Conservation (phyloP, 37 sponge, comb jelly and placozoan species). For the Bolinopsis microptera region DNA sequence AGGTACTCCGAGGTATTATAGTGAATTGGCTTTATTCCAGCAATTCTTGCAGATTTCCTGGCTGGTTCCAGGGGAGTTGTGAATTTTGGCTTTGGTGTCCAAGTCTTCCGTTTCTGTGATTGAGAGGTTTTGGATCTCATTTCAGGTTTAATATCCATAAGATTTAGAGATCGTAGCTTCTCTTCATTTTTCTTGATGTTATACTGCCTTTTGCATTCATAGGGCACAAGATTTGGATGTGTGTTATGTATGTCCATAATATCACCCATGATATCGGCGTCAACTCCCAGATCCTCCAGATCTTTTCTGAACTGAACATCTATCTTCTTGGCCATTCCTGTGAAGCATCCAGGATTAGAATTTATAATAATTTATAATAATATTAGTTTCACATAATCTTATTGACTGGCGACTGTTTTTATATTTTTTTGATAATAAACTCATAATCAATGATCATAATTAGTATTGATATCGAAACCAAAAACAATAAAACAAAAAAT, state of each 20-base stretch:
- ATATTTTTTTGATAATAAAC: too few species aligned
- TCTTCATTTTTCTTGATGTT: constrained; percentile 39
- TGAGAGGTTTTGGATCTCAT: background rate
- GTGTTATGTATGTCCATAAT: background rate
- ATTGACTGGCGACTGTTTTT: too few species aligned
- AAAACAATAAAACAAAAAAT: too few species aligned
- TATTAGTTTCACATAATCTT: too few species aligned
- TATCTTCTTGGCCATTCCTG: background rate
- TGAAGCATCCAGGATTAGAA: too few species aligned
- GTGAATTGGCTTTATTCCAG: background rate
- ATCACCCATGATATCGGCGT: background rate
- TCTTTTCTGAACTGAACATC: background rate
- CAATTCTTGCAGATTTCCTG: constrained; percentile 23
- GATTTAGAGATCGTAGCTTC: background rate
- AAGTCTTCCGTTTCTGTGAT: background rate
- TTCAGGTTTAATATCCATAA: background rate
- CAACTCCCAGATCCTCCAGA: background rate
- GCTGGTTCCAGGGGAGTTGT: constrained; percentile 2
- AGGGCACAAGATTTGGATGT: background rate
- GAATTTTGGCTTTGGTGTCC: background rate
- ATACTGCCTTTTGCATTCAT: constrained; percentile 38
- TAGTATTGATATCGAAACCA: too few species aligned
- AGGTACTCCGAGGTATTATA: background rate
- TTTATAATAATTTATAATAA: background rate
- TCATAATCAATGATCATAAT: too few species aligned